phyloP scores from a whole-genome alignment of 2,113 vertebrate species.

The Psilopogon haemacephalus region DNA sequence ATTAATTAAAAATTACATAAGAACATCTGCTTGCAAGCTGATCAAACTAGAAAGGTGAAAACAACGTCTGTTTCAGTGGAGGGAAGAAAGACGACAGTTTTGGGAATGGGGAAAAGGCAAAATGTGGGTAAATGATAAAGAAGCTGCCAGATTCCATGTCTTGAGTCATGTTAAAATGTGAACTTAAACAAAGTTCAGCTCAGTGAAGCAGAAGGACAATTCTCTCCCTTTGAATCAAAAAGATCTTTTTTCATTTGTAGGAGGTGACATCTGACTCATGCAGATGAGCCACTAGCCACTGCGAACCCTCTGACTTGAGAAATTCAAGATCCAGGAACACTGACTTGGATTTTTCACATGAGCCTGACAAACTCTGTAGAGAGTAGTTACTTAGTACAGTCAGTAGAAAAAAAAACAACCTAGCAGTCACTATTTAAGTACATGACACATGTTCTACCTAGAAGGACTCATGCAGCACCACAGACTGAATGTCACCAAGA shows the following conservation, averaged over 20 bases:
- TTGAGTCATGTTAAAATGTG: not conserved
- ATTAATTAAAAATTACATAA: conserved; percentile 69
- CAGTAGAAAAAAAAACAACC: not conserved
- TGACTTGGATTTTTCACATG: not conserved
- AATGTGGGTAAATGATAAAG: conserved; percentile 34
- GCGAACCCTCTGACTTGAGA: not conserved
- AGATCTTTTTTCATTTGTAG: conserved; percentile 17
- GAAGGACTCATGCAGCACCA: not conserved
- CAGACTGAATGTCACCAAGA: not conserved
- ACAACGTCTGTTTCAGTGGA: conserved; percentile 26
- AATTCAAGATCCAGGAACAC: not conserved
- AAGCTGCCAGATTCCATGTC: conserved; percentile 2
- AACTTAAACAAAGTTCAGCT: conserved; percentile 27
- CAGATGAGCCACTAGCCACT: not conserved
- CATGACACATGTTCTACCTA: not conserved
- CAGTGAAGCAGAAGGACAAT: conserved; percentile 20
- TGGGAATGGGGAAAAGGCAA: conserved; percentile 26
- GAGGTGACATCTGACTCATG: not conserved
- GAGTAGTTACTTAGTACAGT: not conserved
- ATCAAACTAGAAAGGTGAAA: conserved; percentile 66
- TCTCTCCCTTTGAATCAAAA: conserved; percentile 10
- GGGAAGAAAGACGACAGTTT: conserved; percentile 14
- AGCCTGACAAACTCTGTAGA: not conserved
- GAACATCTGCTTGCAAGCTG: conserved; percentile 66
- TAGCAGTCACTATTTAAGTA: not conserved